Evolutionary conservation across 2,888 invertebrate genomes (phyloP), one percentile per base, ranked within the genome.

Genomic region (Euphydryas editha): DNA sequence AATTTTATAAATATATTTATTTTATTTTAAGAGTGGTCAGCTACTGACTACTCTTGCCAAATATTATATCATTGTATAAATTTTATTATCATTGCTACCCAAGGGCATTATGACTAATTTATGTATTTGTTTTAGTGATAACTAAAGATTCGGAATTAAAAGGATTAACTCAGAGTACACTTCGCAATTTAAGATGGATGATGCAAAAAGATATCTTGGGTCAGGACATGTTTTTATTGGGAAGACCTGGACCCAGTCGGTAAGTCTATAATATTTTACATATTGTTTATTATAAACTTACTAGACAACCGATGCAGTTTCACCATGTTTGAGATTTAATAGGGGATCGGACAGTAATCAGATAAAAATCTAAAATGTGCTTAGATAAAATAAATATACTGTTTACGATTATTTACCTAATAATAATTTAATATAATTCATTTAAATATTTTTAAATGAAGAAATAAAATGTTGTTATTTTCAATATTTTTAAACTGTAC

Each of bases 151-250:
- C 92, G 82, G 95, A 95, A 76, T 82, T 93, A 17, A 93, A 94
- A 65, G 87, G 94, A 59, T 80, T 95, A 61, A 94, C 94, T 18
- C 98, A 98, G 87, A 95, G 95, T 67, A 94, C 95, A 0, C 86
- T 98, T 6, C 94, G 95, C 69, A 97, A 98, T 83, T 88, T 99
- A 75, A 94, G 97, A 94, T 99, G 99, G 99, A 98, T 99, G 95
- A 94, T 99, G 92, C 98, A 99, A 83, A 99, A 99, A 84, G 98
- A 99, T 86, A 82, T 95, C 24, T 90, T 99, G 4, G 96, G 97
- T 0, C 99, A 99, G 86, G 99, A 99, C 81, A 97, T 99, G 90
- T 99, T 99, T 85, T 92, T 99, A 42, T 94, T 99, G 67, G 99
- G 99, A 0, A 94, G 96, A 30, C 99, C 99, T 8, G 99, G 99